phyloP scores from a whole-genome alignment of 2,888 invertebrate species.

The Embidobia sp. region DNA sequence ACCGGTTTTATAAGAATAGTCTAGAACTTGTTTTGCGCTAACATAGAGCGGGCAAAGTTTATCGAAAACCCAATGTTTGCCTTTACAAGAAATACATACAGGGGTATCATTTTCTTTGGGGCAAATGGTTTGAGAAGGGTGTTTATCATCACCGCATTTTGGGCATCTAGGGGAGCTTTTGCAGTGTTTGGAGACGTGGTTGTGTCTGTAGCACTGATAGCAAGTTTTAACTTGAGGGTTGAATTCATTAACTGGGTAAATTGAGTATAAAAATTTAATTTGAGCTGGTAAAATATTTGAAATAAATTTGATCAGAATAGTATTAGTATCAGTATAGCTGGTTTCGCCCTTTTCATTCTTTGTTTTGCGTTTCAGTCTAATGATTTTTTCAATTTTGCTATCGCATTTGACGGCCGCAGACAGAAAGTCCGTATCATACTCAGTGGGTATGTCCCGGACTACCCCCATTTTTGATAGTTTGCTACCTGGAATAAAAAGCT shows the following conservation, averaged over 20 bases:
- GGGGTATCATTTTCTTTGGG: not conserved
- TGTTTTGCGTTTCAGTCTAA: not conserved
- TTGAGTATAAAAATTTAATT: not conserved
- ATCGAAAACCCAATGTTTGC: not conserved
- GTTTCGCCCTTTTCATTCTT: not conserved
- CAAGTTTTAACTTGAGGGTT: not conserved
- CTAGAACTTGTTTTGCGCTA: too few species aligned
- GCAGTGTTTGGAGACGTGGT: not conserved
- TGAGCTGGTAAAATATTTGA: not conserved
- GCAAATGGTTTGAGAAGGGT: too few species aligned
- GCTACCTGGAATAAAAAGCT: not conserved
- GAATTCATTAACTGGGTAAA: not conserved
- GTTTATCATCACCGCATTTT: conserved; percentile 1
- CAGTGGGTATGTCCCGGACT: not conserved
- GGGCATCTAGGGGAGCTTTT: not conserved
- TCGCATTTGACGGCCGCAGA: too few species aligned
- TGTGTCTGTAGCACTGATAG: conserved; percentile 2
- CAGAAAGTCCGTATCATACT: not conserved
- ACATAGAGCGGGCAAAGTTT: too few species aligned
- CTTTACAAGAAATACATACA: not conserved
- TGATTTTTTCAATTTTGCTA: not conserved
- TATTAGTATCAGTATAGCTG: not conserved
- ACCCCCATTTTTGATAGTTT: not conserved
- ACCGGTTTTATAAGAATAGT: too few species aligned
- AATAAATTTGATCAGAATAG: not conserved